Evolutionary conservation across 2,113 vertebrate genomes (phyloP).

Genomic region (Synodontis membranacea): DNA sequence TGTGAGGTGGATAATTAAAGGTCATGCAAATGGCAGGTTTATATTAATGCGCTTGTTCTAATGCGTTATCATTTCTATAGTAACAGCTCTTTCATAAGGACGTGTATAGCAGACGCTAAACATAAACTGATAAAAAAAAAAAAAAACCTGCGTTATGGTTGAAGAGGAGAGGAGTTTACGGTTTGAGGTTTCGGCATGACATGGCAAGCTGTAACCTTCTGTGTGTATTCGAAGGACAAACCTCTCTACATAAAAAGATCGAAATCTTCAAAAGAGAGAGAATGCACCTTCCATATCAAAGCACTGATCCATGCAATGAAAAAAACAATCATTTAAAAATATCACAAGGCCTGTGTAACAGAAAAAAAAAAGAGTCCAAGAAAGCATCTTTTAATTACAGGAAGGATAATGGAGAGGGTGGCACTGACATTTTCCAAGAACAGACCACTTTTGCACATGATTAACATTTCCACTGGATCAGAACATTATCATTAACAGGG

Average conservation of each 20-base stretch:
- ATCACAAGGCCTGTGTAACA: not conserved
- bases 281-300: not conserved
- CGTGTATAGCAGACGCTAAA: not conserved
- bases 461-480: conserved; percentile 53
- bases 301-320: conserved; percentile 37
- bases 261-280: not conserved
- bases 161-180: not conserved
- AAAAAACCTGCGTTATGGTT: not conserved
- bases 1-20: not conserved
- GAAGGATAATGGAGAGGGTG: conserved; percentile 43
- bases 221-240: not conserved
- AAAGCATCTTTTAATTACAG: conserved; percentile 51
- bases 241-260: not conserved
- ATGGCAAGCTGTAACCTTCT: not conserved
- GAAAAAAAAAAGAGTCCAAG: conserved; percentile 17
- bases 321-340: conserved; percentile 4
- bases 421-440: conserved; percentile 54
- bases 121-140: not conserved
- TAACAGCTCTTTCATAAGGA: not conserved
- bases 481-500: conserved; percentile 43
- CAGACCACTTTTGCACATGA: conserved; percentile 51
- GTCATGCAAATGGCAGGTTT: not conserved
- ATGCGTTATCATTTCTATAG: not conserved
- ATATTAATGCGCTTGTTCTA: not conserved
- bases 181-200: not conserved